Conservation (phyloP, 1,140 invertebrate species). For the Alviniconcha marisindica region DNA sequence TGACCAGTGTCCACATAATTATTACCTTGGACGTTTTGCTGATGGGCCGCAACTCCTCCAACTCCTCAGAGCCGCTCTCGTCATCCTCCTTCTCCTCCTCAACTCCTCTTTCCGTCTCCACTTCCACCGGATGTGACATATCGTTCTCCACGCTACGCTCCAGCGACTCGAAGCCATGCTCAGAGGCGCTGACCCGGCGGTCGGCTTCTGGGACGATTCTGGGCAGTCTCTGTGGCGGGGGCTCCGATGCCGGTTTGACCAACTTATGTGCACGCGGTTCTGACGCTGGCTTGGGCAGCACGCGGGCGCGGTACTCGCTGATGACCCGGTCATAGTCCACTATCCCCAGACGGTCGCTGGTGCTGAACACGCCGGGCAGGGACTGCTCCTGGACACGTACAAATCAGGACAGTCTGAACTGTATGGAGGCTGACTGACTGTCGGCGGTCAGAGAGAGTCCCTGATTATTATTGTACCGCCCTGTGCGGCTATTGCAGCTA, state of each 20-base stretch:
- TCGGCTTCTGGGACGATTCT: neutral
- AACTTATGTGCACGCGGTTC: constrained; percentile 42
- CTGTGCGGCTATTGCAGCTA: too few relatives aligned
- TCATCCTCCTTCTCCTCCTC: neutral
- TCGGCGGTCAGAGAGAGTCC: too few relatives aligned
- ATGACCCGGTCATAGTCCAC: constrained; percentile 61
- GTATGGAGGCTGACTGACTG: too few relatives aligned
- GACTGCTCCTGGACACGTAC: constrained; percentile 58
- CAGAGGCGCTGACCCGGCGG: neutral
- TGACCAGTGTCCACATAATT: too few relatives aligned
- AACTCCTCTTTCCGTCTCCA: neutral
- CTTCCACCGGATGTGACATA: neutral
- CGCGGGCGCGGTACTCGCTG: constrained; percentile 46
- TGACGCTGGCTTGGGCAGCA: constrained; percentile 31
- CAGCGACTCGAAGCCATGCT: neutral
- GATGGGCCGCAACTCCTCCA: constrained; percentile 13
- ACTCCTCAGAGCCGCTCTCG: neutral
- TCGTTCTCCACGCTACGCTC: neutral
- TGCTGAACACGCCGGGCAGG: constrained; percentile 56
- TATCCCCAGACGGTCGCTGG: constrained; percentile 52
- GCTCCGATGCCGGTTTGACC: constrained; percentile 10
- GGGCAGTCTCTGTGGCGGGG: neutral
- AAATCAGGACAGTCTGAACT: too few relatives aligned
- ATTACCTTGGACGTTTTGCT: constrained; percentile 42
- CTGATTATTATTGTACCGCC: too few relatives aligned